Conservation (phyloP, 2,113 vertebrate species). For the Lepus timidus region DNA sequence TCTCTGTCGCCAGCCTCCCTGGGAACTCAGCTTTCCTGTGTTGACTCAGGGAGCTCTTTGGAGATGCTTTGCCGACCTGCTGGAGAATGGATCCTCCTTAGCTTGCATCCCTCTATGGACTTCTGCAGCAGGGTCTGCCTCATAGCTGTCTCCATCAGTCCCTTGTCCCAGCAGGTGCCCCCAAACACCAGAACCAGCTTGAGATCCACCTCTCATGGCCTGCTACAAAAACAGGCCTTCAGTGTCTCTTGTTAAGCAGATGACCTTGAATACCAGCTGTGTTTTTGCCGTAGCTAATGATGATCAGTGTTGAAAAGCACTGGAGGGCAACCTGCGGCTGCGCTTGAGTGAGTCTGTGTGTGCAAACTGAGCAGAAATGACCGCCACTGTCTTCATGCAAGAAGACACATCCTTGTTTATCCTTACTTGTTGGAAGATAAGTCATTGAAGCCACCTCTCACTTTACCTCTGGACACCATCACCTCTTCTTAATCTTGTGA, state of each 20-base stretch:
- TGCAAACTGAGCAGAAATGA: not conserved
- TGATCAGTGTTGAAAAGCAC: not conserved
- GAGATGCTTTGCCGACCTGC: not conserved
- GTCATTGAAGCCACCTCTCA: not conserved
- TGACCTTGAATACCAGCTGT: not conserved
- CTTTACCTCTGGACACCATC: not conserved
- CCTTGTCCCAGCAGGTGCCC: not conserved
- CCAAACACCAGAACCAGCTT: not conserved
- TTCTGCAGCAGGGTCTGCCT: not conserved
- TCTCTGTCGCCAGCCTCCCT: not conserved
- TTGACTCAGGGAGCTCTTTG: not conserved
- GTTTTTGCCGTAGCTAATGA: not conserved
- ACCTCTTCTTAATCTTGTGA: not conserved
- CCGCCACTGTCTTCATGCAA: not conserved
- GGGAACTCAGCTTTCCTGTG: not conserved
- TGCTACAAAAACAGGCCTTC: not conserved
- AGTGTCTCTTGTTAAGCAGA: not conserved
- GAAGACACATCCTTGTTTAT: not conserved
- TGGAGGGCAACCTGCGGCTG: not conserved
- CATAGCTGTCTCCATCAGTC: no score
- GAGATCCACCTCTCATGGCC: not conserved
- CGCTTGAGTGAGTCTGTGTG: not conserved
- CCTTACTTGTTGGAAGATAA: conserved; percentile 34
- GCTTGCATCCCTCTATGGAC: no score
- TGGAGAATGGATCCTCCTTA: not conserved